Evolutionary conservation across 2,888 invertebrate species (phyloP).

Genomic region (Pachycephus smyrnensis): DNA sequence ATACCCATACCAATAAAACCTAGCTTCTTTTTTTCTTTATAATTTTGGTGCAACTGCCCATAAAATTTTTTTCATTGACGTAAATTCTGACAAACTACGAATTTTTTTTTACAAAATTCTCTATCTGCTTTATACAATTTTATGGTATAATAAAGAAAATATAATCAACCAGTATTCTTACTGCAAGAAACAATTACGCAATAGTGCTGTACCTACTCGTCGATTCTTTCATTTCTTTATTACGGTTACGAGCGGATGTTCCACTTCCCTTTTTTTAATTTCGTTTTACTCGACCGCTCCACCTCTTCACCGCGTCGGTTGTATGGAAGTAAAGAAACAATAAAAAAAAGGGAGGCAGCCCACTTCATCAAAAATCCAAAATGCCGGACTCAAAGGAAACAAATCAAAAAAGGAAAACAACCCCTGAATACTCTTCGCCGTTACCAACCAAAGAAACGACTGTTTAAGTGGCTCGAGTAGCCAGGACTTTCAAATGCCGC

Average conservation of each 20-base stretch:
- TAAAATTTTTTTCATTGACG: background rate
- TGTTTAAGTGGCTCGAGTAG: conserved; percentile 1
- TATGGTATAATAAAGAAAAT: background rate
- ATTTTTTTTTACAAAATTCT: background rate
- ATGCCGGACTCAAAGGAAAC: background rate
- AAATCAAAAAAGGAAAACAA: background rate
- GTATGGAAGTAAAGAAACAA: background rate
- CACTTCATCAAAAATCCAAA: background rate
- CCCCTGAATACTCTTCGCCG: background rate
- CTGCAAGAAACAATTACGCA: background rate
- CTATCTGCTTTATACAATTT: background rate
- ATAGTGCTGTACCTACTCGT: background rate
- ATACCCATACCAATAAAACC: background rate
- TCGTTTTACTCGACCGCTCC: background rate
- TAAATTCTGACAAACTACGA: background rate
- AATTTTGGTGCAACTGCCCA: background rate
- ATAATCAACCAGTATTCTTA: background rate
- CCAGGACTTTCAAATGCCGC: background rate
- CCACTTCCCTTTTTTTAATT: background rate
- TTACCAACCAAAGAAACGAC: background rate
- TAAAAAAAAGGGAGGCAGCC: background rate
- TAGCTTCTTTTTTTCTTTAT: too few relatives aligned
- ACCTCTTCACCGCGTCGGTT: background rate
- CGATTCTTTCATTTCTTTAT: background rate
- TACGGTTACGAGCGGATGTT: background rate